Base-by-base conservation (phyloP, 2,888 invertebrate species). In the Lissonota sp. region DNA sequence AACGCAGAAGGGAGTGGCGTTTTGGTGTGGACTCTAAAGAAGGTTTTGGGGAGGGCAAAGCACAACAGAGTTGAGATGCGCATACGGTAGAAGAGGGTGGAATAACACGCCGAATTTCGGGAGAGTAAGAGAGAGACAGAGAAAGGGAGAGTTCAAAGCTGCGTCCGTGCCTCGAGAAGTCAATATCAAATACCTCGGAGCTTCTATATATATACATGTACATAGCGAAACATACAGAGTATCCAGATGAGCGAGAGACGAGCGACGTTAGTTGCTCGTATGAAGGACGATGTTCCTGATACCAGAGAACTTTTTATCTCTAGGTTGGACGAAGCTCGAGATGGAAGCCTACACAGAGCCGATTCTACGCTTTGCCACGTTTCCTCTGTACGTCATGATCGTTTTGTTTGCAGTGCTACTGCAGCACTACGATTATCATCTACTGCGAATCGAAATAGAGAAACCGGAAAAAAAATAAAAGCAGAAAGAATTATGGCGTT, bases 111-210 rank as follows among this genome's bases (percentile, higher is more conserved):
- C 60, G 62, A 49, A 39, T 72, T 73, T 53, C 66, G 53, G 26
- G 40, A 60, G 53, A 14, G 66, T 40, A 10, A 5, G 69, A 55
- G 37, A 66, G 72, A 58, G 70, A 58, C 58, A 71, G 74, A 72
- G 73, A 76, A 63, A 63, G 73, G 55, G 72, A 80, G 80, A 83
- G 82, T 81, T 86, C 85, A 83, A 85, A 84, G 85, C 84, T 79
- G 83, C 83, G 82, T 77, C 79, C 87, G 86, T 84, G 88, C 88
- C 88, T 90, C 88, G 90, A 90, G 90, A 91, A 91, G 92, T 92
- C 92, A 91, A 92, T 92, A 92, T 91, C 91, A 92, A 92, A 92
- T 92, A 92, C 91, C 91, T 91, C 89, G 85, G 86, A 91, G 92
- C 85, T 58, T 79, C 16, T 66, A 42, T 82, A 75, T 67, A 51